Evolutionary conservation across 2,888 invertebrate genomes (phyloP), one percentile per base, ranked within the genome.

Genomic region (Ochropleura plecta): DNA sequence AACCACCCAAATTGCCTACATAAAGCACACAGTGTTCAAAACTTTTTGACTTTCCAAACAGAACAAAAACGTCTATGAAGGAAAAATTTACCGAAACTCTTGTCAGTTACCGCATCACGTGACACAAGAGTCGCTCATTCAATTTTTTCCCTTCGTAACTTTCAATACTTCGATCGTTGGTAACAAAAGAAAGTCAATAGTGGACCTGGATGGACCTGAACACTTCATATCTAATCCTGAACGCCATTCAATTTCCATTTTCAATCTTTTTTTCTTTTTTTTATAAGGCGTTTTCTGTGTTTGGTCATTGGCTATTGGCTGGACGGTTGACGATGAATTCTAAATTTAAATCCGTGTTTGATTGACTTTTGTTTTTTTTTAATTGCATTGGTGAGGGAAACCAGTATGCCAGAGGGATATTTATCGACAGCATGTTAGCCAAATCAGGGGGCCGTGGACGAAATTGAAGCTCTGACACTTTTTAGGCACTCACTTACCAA

Each of bases 141-240:
- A 81, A 83, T 86, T 86, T 85, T 81, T 71, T 63, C 53, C 81
- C 59, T 68, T 71, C 48, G 40, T 76, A 84, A 82, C 85, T 78
- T 79, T 75, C 76, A 80, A 76, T 70, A 66, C 70, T 62, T 80
- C 73, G 69, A 79, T 78, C 64, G 73, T 55, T 64, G 53, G 60
- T 49, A 76, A 82, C 84, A 82, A 82, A 81, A 84, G 69, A 51
- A 81, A 66, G 73, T 60, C 83, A 77, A 84, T 82, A 73, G 70
- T 60, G 59, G 59, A 73, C 55, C 55, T 53, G 76, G 48, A 48
- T 70, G 55, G 70, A 70, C 70, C 42, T 77, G 65, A 77, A 80
- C 71, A 71, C 70, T 78, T 81, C 63, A 57, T 77, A 83, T 73
- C 72, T 76, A 83, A 76, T 76, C 64, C 53, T 73, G 44, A 12